These are phyloP conservation scores for Liolophura sinensis DNA, from an alignment of 1,140 invertebrate genomes.

Conservation along the genomic window DNA sequence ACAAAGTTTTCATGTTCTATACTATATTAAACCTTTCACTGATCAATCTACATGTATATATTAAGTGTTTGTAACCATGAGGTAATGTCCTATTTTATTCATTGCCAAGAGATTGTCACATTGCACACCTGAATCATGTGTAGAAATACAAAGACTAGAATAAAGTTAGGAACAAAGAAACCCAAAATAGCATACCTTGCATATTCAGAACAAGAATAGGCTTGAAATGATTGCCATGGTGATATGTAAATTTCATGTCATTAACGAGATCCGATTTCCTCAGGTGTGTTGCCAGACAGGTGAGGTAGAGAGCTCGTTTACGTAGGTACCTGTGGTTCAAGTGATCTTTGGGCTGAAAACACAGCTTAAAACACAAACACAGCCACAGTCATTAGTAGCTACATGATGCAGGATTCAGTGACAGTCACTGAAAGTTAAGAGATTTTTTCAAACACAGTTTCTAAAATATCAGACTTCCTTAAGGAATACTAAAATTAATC, in stretches of 20 bases:
- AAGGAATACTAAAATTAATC: not conserved
- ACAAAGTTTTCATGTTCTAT: too few relatives aligned
- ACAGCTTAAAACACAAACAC: constrained; percentile 34
- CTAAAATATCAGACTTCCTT: not conserved
- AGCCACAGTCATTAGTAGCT: not conserved
- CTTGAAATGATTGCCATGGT: constrained; percentile 67
- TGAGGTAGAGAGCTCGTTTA: constrained; percentile 81
- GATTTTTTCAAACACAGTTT: not conserved
- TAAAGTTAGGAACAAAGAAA: not conserved
- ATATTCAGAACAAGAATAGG: constrained; percentile 72
- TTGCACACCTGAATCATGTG: not conserved
- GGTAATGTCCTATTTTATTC: too few relatives aligned
- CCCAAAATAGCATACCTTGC: constrained; percentile 30
- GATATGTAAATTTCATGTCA: constrained; percentile 59
- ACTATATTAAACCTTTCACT: too few relatives aligned
- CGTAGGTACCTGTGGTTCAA: constrained; percentile 80
- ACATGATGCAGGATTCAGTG: not conserved
- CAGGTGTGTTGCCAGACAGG: constrained; percentile 69
- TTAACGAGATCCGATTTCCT: constrained; percentile 58
- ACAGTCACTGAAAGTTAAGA: not conserved
- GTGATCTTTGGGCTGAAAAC: constrained; percentile 65
- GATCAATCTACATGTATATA: too few relatives aligned
- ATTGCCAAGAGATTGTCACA: too few relatives aligned
- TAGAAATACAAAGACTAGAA: not conserved
- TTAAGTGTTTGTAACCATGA: too few relatives aligned